phyloP scores from a whole-genome alignment of 2,113 vertebrate genomes.

The Epinephelus moara region DNA sequence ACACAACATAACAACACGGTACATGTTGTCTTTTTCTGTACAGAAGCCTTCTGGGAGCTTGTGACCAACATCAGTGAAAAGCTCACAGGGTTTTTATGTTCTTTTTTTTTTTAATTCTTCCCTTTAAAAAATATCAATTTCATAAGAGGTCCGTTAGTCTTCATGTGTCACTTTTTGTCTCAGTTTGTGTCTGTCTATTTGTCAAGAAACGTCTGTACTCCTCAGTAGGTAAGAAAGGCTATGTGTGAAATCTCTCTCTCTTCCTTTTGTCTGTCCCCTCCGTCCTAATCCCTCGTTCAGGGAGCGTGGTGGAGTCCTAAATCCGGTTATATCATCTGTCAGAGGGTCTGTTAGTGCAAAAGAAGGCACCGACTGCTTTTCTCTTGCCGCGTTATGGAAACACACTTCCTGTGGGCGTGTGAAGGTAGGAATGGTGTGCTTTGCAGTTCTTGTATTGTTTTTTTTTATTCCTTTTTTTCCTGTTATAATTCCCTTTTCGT shows the following conservation, averaged over 20 bases:
- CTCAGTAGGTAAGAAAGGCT: constrained; percentile 85
- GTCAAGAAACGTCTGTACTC: constrained; percentile 83
- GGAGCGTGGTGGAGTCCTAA: constrained; percentile 43
- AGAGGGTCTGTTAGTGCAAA: constrained; percentile 82
- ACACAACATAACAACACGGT: constrained; percentile 94
- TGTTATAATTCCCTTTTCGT: constrained; percentile 64
- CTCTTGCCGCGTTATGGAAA: constrained; percentile 76
- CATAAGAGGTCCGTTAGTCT: constrained; percentile 86
- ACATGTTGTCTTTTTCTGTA: constrained; percentile 91
- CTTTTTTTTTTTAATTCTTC: constrained; percentile 75
- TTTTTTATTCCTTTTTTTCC: constrained; percentile 48
- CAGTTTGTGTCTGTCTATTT: constrained; percentile 63
- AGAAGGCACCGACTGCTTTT: constrained; percentile 89
- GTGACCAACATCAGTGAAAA: constrained; percentile 90
- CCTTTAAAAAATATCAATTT: constrained; percentile 92
- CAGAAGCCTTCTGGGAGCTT: constrained; percentile 82
- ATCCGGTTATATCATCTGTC: constrained; percentile 69
- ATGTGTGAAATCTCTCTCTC: constrained; percentile 85
- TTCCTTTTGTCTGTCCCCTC: constrained; percentile 37
- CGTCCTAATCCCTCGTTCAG: constrained; percentile 36
- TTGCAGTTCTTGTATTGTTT: constrained; percentile 49
- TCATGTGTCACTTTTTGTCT: constrained; percentile 46
- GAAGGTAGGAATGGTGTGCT: constrained; percentile 60
- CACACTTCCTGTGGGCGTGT: constrained; percentile 55
- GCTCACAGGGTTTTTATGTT: constrained; percentile 79